Evolutionary conservation across 2,888 invertebrate species (phyloP).

Genomic region (Aphodius sticticus): DNA sequence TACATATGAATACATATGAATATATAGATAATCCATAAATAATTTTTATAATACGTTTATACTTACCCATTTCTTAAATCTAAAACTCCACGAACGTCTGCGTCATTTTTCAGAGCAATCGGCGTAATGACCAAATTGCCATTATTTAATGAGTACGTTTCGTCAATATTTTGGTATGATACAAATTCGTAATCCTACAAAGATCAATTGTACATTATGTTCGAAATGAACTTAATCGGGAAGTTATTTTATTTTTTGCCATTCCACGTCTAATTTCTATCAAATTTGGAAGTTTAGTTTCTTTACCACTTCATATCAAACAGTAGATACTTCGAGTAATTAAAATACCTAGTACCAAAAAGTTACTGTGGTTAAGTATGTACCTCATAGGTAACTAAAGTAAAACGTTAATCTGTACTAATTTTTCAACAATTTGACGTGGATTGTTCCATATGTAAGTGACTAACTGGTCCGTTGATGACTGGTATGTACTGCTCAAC

Average conservation of each 20-base stretch:
- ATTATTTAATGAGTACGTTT: constrained; percentile 62
- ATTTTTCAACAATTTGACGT: too few relatives aligned
- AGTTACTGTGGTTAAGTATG: too few relatives aligned
- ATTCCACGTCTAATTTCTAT: background rate
- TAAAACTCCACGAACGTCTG: constrained; percentile 38
- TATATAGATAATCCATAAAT: too few relatives aligned
- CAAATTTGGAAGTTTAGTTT: too few relatives aligned
- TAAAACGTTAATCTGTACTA: too few relatives aligned
- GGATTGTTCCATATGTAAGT: background rate
- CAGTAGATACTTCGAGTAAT: background rate
- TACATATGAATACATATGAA: too few relatives aligned
- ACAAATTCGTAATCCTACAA: constrained; percentile 72
- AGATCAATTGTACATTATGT: background rate
- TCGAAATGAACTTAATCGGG: too few relatives aligned
- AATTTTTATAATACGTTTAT: background rate
- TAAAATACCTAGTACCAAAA: background rate
- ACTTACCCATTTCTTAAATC: constrained; percentile 41
- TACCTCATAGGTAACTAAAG: too few relatives aligned
- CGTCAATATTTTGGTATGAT: constrained; percentile 65
- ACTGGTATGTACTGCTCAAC: constrained; percentile 66
- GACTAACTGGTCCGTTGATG: constrained; percentile 57
- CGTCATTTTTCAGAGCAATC: constrained; percentile 28
- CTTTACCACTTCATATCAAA: too few relatives aligned
- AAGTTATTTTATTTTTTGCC: too few relatives aligned
- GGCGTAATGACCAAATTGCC: constrained; percentile 68